Conservation (phyloP, 2,888 invertebrate species). For the Temnothorax rugatulus region DNA sequence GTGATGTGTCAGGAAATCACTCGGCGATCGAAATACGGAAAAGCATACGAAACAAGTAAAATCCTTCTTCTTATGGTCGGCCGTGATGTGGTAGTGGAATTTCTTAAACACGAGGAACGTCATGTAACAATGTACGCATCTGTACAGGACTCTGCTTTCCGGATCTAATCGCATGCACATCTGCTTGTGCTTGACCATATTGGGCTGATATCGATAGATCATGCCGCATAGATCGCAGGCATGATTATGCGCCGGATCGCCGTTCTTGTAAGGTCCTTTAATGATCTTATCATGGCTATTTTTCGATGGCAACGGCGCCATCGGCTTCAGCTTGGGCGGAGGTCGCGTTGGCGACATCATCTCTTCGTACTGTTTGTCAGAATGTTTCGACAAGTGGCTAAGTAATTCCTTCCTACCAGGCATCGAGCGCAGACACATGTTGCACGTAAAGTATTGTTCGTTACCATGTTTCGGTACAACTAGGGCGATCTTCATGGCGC, state of each 20-base stretch:
- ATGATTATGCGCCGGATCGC: constrained; percentile 83
- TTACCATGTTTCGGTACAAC: constrained; percentile 82
- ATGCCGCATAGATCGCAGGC: constrained; percentile 83
- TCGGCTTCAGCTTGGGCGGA: constrained; percentile 75
- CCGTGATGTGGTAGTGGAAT: constrained; percentile 78
- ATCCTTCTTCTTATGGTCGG: constrained; percentile 80
- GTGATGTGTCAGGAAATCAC: constrained; percentile 87
- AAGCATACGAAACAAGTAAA: constrained; percentile 87
- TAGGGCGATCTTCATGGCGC: constrained; percentile 87
- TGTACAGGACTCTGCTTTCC: constrained; percentile 78
- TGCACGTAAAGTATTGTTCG: constrained; percentile 84
- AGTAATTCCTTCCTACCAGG: constrained; percentile 81
- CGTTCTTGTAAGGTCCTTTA: constrained; percentile 80
- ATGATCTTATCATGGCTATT: constrained; percentile 10
- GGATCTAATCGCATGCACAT: constrained; percentile 77
- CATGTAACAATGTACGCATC: constrained; percentile 81
- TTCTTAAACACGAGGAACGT: constrained; percentile 83
- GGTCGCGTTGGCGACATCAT: constrained; percentile 70
- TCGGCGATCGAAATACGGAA: constrained; percentile 86
- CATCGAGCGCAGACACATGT: constrained; percentile 83
- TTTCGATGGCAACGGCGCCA: constrained; percentile 60
- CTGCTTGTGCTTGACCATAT: constrained; percentile 81
- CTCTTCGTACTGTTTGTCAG: constrained; percentile 80
- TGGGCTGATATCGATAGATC: constrained; percentile 84
- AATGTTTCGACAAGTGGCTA: constrained; percentile 80